These are phyloP conservation scores for Zygogramma bicolorata DNA, from an alignment of 2,888 invertebrate species.

Conservation along the genomic window DNA sequence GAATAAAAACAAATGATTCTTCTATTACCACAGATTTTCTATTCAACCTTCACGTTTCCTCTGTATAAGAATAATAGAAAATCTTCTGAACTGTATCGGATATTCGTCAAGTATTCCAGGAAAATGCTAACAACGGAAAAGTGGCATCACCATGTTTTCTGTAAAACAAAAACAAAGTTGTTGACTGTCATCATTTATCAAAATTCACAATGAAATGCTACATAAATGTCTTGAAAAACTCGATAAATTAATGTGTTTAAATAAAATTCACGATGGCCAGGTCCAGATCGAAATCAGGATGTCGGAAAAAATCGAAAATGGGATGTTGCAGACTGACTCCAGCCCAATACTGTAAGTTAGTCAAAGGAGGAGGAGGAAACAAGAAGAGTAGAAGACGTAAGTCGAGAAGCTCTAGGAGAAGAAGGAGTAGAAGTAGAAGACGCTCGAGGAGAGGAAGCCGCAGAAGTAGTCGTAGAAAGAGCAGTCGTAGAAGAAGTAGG, in stretches of 20 bases:
- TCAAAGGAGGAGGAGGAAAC: background rate
- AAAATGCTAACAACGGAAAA: background rate
- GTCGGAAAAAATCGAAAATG: background rate
- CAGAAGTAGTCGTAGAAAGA: background rate
- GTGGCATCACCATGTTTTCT: constrained; percentile 5
- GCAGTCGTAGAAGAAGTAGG: background rate
- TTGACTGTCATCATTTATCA: constrained; percentile 21
- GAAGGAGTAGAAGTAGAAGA: constrained; percentile 10
- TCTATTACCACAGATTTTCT: too few species aligned
- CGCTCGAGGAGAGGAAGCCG: constrained; percentile 15
- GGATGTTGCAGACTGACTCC: constrained; percentile 15
- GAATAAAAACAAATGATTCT: too few species aligned
- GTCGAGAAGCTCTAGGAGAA: background rate
- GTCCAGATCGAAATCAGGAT: background rate
- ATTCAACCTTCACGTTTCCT: too few species aligned
- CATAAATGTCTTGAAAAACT: constrained; percentile 1
- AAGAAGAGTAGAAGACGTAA: background rate
- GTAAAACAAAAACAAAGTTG: constrained; percentile 6
- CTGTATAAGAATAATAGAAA: too few species aligned
- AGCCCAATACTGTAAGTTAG: constrained; percentile 11
- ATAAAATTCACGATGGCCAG: constrained; percentile 20
- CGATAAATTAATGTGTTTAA: background rate
- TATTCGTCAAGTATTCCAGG: background rate
- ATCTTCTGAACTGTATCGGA: background rate
- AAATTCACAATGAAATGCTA: constrained; percentile 15